Evolutionary conservation across 2,888 invertebrate genomes (phyloP).

Genomic region (Dryomyza anilis): DNA sequence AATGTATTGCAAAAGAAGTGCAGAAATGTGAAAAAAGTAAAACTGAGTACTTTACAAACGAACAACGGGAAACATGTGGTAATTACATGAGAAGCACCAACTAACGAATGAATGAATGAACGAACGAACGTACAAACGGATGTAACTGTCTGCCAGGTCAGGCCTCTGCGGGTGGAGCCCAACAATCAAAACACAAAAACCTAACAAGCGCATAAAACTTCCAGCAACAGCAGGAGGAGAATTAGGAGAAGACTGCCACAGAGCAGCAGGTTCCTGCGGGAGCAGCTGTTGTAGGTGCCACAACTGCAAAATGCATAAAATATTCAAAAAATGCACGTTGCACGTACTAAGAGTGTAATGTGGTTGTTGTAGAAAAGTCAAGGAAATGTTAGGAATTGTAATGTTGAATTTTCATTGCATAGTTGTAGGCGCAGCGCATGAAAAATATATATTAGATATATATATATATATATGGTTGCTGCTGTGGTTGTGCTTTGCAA

Average conservation of each 20-base stretch:
- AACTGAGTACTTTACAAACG: conserved; percentile 14
- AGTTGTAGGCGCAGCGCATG: conserved; percentile 37
- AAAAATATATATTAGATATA: no score
- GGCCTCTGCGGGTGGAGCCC: no score
- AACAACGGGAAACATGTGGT: conserved; percentile 39
- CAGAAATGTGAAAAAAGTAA: neutral
- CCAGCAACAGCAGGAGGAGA: conserved; percentile 26
- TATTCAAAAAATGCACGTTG: no score
- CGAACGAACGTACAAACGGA: no score
- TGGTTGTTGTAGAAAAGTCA: conserved; percentile 17
- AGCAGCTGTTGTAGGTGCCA: neutral
- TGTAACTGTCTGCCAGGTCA: conserved; percentile 40
- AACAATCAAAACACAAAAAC: conserved; percentile 28
- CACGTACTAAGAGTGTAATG: no score
- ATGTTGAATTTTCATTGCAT: conserved; percentile 39
- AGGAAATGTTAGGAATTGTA: conserved; percentile 37
- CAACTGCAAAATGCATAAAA: no score
- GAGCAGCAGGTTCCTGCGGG: neutral
- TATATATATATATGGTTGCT: no score
- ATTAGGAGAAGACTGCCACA: neutral
- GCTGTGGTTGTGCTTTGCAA: no score
- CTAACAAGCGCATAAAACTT: conserved; percentile 13
- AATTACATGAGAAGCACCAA: conserved; percentile 41
- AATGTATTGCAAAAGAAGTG: no score
- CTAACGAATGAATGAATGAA: no score